These are phyloP conservation scores for Halichondria panicea DNA, from an alignment of 37 sponge, comb jelly and placozoan species.

Conservation along the genomic window DNA sequence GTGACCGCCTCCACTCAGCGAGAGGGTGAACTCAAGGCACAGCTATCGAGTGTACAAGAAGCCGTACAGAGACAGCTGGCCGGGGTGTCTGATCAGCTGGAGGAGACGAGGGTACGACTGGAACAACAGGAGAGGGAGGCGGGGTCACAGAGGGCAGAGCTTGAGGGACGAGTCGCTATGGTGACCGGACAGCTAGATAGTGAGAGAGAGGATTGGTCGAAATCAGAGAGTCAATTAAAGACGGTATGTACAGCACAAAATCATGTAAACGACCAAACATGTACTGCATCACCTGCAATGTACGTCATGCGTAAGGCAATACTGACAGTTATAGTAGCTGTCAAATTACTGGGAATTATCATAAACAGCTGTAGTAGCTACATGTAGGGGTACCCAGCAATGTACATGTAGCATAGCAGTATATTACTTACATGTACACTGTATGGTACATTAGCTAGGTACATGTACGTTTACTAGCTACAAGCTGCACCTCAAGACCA, in stretches of 20 bases:
- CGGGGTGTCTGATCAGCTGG: conserved; percentile 44
- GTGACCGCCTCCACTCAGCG: conserved; percentile 1
- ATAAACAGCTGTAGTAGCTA: no score
- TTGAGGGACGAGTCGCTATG: conserved; percentile 8
- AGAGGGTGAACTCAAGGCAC: conserved; percentile 41
- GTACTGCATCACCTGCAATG: no score
- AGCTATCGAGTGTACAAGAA: conserved; percentile 42
- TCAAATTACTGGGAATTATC: no score
- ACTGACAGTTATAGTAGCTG: no score
- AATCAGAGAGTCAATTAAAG: not conserved
- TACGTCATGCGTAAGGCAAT: no score
- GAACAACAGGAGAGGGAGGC: conserved; percentile 15
- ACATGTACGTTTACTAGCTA: no score
- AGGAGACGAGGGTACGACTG: conserved; percentile 7
- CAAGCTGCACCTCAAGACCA: no score
- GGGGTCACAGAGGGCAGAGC: conserved; percentile 18
- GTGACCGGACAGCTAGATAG: conserved; percentile 14
- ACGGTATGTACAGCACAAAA: conserved; percentile 24
- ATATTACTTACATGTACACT: no score
- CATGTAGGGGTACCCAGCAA: no score
- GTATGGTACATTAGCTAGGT: no score
- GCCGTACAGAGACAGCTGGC: conserved; percentile 50
- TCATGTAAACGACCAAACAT: no score
- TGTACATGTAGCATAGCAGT: no score
- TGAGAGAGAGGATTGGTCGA: conserved; percentile 13